Conservation (phyloP, 2,113 vertebrate genomes). For the Arvicanthis niloticus region DNA sequence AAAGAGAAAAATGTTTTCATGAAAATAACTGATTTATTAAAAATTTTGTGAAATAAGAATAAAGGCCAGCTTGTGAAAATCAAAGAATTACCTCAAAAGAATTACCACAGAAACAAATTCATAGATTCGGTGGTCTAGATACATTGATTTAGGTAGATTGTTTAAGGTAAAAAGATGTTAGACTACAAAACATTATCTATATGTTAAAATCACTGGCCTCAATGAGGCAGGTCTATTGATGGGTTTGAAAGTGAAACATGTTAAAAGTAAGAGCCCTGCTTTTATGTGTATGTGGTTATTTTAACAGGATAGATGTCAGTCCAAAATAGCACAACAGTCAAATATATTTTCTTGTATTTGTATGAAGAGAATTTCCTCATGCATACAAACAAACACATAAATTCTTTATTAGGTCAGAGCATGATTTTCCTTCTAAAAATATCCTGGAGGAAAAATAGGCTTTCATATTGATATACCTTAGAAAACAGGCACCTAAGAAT, state of each 20-base stretch:
- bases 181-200: background rate
- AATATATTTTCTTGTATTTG: background rate
- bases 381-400: background rate
- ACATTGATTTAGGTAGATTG: background rate
- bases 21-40: background rate
- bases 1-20: conserved; percentile 11
- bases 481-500: background rate
- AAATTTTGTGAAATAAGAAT: background rate
- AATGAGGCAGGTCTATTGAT: background rate
- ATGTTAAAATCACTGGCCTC: background rate
- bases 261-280: background rate
- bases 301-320: background rate
- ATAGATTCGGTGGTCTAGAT: background rate
- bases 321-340: background rate
- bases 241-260: background rate
- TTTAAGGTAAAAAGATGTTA: background rate
- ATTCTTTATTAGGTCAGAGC: background rate
- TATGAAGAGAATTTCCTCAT: background rate
- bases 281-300: background rate
- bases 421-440: conserved; percentile 18
- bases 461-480: background rate
- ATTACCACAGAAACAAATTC: background rate
- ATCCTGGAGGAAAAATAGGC: background rate
- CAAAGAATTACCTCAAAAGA: background rate
- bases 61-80: background rate